Evolutionary conservation across 1,140 invertebrate genomes (phyloP).

Genomic region (Eufriesea mexicana): DNA sequence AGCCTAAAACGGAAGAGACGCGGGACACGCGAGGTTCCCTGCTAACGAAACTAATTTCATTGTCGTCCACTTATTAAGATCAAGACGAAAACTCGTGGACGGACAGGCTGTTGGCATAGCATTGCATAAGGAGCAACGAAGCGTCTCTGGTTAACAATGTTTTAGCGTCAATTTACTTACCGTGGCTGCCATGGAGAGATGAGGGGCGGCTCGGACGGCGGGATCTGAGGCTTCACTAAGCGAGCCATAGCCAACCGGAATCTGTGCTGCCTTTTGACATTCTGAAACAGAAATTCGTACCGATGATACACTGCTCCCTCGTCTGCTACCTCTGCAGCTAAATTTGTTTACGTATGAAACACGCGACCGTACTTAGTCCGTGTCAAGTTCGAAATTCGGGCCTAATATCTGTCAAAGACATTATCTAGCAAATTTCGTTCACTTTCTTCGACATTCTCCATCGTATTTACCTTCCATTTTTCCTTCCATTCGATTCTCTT

Average conservation of each 20-base stretch:
- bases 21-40: neutral
- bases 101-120: slow-evolving; percentile 9
- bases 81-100: slow-evolving; percentile 13
- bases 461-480: too few relatives aligned
- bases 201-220: slow-evolving; percentile 67
- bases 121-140: slow-evolving; percentile 44
- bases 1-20: neutral
- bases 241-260: slow-evolving; percentile 74
- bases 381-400: too few relatives aligned
- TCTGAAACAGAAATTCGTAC: slow-evolving; percentile 63
- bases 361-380: too few relatives aligned
- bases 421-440: too few relatives aligned
- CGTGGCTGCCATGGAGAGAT: slow-evolving; percentile 75
- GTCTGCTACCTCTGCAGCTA: neutral
- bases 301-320: neutral
- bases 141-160: slow-evolving; percentile 44
- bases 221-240: slow-evolving; percentile 66
- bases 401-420: too few relatives aligned
- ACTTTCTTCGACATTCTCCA: too few relatives aligned
- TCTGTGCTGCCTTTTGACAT: slow-evolving; percentile 69
- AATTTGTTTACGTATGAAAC: too few relatives aligned
- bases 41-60: slow-evolving; percentile 52
- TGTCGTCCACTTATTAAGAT: slow-evolving; percentile 47
- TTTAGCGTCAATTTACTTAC: slow-evolving; percentile 70
- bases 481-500: too few relatives aligned